Base-by-base conservation (phyloP, 2,113 vertebrate species). In the Connochaetes taurinus region DNA sequence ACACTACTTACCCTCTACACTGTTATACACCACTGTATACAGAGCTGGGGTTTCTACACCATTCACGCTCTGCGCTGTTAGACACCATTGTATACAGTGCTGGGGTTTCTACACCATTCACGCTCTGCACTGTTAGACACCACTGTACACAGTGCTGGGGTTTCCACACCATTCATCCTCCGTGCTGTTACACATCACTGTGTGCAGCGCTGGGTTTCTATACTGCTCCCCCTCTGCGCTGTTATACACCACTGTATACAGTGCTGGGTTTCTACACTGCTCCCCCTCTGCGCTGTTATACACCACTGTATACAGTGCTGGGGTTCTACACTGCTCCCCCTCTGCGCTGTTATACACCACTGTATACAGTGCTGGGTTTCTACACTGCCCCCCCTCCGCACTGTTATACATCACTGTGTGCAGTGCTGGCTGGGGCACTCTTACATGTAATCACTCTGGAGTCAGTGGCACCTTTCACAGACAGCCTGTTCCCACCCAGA, bases 1-100 rank as follows among this genome's bases (percentile, higher is more conserved):
- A 58, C 4, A 12, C 0, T 4, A 4, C 0, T 12, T 25, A 2
- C 23, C 25, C 25, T 27, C 57, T 0, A 1, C 3, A 1, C 23
- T 58, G 9, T 58, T 27, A 58, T 4, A 25, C 3, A 10, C 23
- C 23, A 11, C 55, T 11, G 57, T 11, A 4, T 27, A 25, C 9
- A 27, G 57, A 5, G 57, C 55, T 57, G 55, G 55, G 55, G 40
- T 57, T 57, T 57, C 55, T 10, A 57, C 7, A 55, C 53, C 0
- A 0, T 0, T 19, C 25, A 0, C 25, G 10, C 57, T 58, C 25
- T 0, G 1, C 1, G 0, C 55, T 57, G 3, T 57, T 25, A 57
- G 4, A 11, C 3, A 2, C 55, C 23, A 11, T 9, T 57, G 55
- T 25, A 25, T 25, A 9, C 9, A 11, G 55, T 11, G 23, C 55